Percentiles rank a stretch among this genome's conserved stretches.
These are phyloP conservation scores for Betta splendens DNA, from an alignment of 2,797 vertebrate species.

Conservation along the genomic window DNA sequence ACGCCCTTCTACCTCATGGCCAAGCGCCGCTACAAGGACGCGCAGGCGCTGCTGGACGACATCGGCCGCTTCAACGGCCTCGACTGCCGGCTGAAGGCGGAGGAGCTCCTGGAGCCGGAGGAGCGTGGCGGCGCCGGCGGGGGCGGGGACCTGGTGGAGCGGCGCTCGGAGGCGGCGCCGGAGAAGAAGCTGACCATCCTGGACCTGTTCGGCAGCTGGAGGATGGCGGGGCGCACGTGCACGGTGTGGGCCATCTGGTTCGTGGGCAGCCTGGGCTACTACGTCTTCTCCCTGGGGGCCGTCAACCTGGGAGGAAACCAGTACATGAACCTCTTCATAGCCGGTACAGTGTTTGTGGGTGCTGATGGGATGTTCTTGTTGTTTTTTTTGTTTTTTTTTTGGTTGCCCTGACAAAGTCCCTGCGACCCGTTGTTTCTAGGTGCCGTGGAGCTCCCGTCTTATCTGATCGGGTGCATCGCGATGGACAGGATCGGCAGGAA, in stretches of 20 bases:
- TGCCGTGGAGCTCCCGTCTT: constrained; percentile 91
- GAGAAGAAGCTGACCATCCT: constrained; percentile 84
- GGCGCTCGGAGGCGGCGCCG: constrained; percentile 25
- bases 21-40: constrained; percentile 83
- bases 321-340: constrained; percentile 92
- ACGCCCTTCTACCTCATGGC: constrained; percentile 94
- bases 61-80: constrained; percentile 88
- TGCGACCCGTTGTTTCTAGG: constrained; percentile 80
- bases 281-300: constrained; percentile 90
- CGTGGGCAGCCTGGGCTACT: constrained; percentile 93
- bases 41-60: constrained; percentile 83
- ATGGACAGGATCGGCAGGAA: constrained; percentile 92
- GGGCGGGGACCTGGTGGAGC: constrained; percentile 43
- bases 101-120: constrained; percentile 79
- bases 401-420: too few species aligned
- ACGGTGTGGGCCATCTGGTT: constrained; percentile 95
- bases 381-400: background rate
- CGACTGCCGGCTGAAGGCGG: constrained; percentile 78
- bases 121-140: constrained; percentile 37
- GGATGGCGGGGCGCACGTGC: constrained; percentile 86
- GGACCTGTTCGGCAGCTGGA: constrained; percentile 87
- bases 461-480: constrained; percentile 85
- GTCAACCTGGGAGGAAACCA: constrained; percentile 90
- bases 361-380: background rate
- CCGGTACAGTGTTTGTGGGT: constrained; percentile 80